These are phyloP conservation scores for Cantharis rufa DNA, from an alignment of 2,888 invertebrate genomes.

Conservation along the genomic window DNA sequence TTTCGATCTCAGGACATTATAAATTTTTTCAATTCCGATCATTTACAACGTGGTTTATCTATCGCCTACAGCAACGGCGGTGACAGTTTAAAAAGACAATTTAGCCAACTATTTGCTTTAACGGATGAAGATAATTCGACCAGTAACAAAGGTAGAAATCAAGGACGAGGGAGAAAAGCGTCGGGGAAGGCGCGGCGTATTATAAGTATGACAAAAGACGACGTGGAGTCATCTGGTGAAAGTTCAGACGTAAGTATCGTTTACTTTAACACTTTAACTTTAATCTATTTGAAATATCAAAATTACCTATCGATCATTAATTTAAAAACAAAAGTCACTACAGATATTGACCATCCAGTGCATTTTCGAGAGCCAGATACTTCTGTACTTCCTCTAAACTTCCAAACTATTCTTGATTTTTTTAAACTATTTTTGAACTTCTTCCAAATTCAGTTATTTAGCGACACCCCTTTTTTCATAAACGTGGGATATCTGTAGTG, in stretches of 20 bases:
- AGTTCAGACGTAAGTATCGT: slow-evolving; percentile 70
- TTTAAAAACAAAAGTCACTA: too few relatives aligned
- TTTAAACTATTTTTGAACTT: too few relatives aligned
- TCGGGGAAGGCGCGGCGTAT: slow-evolving; percentile 51
- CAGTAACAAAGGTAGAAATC: slow-evolving; percentile 64
- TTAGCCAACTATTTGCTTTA: slow-evolving; percentile 85
- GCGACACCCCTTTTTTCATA: too few relatives aligned
- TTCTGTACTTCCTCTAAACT: too few relatives aligned
- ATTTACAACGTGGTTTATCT: slow-evolving; percentile 89
- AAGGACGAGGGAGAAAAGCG: slow-evolving; percentile 59
- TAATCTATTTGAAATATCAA: neutral
- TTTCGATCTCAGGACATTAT: slow-evolving; percentile 71
- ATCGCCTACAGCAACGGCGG: slow-evolving; percentile 86
- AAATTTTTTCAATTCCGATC: slow-evolving; percentile 84
- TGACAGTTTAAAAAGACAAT: slow-evolving; percentile 88
- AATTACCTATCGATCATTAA: neutral
- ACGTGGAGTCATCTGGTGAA: slow-evolving; percentile 75
- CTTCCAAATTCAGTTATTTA: too few relatives aligned
- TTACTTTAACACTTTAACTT: neutral
- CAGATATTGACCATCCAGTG: too few relatives aligned
- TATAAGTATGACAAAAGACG: slow-evolving; percentile 34
- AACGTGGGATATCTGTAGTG: too few relatives aligned
- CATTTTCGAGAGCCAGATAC: too few relatives aligned
- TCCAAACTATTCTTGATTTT: too few relatives aligned
- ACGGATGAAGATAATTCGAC: slow-evolving; percentile 82